phyloP scores from a whole-genome alignment of 1,140 invertebrate species.

The Drosophila mojavensis region DNA sequence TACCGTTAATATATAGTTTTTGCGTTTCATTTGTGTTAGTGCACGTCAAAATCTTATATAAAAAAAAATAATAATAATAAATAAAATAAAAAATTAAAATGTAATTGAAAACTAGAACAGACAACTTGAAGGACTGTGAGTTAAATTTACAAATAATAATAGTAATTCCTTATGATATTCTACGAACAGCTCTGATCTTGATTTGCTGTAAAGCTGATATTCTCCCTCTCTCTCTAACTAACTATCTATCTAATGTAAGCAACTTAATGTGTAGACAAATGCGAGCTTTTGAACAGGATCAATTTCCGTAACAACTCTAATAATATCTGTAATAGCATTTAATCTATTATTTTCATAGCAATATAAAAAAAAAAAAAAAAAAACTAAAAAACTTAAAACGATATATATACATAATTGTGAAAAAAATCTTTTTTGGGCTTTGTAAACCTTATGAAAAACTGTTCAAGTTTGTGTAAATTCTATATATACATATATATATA shows the following conservation, averaged over 20 bases:
- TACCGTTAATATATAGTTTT: slow-evolving; percentile 18
- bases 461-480: too few species aligned
- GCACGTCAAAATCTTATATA: slow-evolving; percentile 40
- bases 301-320: slow-evolving; percentile 20
- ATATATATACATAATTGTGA: too few species aligned
- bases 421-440: too few species aligned
- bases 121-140: slow-evolving; percentile 48
- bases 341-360: slow-evolving; percentile 43
- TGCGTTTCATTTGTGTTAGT: slow-evolving; percentile 48
- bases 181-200: slow-evolving; percentile 21
- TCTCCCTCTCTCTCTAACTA: slow-evolving; percentile 1
- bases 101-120: slow-evolving; percentile 1
- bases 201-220: slow-evolving; percentile 42
- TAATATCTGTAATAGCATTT: slow-evolving; percentile 48
- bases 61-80: slow-evolving; percentile 17
- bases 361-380: neutral
- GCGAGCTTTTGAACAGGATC: slow-evolving; percentile 45
- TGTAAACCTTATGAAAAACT: too few species aligned
- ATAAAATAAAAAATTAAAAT: slow-evolving; percentile 14
- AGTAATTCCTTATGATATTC: slow-evolving; percentile 39
- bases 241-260: slow-evolving; percentile 7
- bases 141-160: slow-evolving; percentile 46
- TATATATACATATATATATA: too few species aligned
- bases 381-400: too few species aligned
- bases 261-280: slow-evolving; percentile 24